phyloP scores from a whole-genome alignment of 1,140 invertebrate species.

The Cydia amplana region DNA sequence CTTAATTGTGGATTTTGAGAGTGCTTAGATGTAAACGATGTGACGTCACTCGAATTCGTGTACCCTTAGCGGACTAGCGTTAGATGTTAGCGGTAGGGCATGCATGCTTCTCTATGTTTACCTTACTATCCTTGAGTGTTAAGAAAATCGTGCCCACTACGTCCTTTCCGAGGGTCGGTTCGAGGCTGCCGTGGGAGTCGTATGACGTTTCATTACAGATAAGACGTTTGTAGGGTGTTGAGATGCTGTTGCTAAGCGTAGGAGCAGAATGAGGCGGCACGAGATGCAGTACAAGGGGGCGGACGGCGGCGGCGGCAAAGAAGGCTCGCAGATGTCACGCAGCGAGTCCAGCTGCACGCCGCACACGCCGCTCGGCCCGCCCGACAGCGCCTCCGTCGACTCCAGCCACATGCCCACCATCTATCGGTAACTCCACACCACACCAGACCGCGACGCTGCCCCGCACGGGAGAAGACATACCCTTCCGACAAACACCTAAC shows the following conservation, averaged over 20 bases:
- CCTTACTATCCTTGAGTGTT: conserved; percentile 60
- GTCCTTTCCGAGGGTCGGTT: conserved; percentile 54
- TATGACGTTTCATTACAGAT: conserved; percentile 69
- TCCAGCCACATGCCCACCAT: conserved; percentile 89
- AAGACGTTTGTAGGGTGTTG: conserved; percentile 69
- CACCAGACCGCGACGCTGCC: conserved; percentile 39
- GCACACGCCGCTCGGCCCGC: conserved; percentile 68
- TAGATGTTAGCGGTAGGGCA: conserved; percentile 71
- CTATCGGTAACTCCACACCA: conserved; percentile 84
- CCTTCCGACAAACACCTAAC: conserved; percentile 1
- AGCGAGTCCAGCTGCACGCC: conserved; percentile 74
- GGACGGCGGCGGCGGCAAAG: conserved; percentile 59
- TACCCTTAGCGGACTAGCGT: conserved; percentile 53
- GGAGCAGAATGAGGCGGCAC: conserved; percentile 67
- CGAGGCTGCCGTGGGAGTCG: conserved; percentile 49
- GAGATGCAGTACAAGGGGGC: conserved; percentile 67
- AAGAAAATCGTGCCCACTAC: conserved; percentile 54
- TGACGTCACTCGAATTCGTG: conserved; percentile 51
- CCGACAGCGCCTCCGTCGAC: conserved; percentile 88
- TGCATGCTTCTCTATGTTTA: conserved; percentile 75
- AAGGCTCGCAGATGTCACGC: conserved; percentile 65
- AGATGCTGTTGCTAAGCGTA: conserved; percentile 71
- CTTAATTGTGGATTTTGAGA: conserved; percentile 50
- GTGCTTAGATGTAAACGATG: conserved; percentile 64
- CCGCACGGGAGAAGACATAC: conserved; percentile 56